phyloP scores from a whole-genome alignment of 1,140 invertebrate species.

The Telenomus remus region DNA sequence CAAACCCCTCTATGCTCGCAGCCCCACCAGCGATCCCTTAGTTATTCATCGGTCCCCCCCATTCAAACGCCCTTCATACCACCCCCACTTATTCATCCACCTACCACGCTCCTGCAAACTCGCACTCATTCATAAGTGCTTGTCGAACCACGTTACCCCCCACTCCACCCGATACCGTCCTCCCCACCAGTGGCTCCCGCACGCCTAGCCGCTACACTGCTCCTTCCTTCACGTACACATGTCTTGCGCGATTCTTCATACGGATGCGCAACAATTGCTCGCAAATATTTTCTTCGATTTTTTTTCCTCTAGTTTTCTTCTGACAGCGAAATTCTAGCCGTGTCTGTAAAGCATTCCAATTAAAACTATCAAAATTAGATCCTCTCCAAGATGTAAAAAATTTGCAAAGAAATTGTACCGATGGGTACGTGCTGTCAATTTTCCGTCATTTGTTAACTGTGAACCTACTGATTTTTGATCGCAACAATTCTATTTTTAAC shows the following conservation, averaged over 20 bases:
- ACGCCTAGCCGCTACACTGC: background rate
- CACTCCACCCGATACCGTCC: slow-evolving; percentile 50
- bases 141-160: slow-evolving; percentile 55
- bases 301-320: too few relatives aligned
- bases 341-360: too few relatives aligned
- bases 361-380: too few relatives aligned
- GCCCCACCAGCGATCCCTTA: slow-evolving; percentile 58
- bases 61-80: slow-evolving; percentile 46
- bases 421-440: too few relatives aligned
- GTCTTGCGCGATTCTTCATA: background rate
- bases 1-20: slow-evolving; percentile 61
- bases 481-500: too few relatives aligned
- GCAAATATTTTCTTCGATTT: too few relatives aligned
- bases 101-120: slow-evolving; percentile 46
- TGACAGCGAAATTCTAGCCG: too few relatives aligned
- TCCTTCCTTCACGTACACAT: background rate
- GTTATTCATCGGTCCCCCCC: slow-evolving; percentile 49
- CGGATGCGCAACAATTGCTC: background rate
- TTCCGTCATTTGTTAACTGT: too few relatives aligned
- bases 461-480: too few relatives aligned
- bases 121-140: slow-evolving; percentile 73
- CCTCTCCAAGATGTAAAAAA: too few relatives aligned
- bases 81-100: slow-evolving; percentile 53
- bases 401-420: too few relatives aligned
- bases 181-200: slow-evolving; percentile 27